phyloP scores from a whole-genome alignment of 2,797 vertebrate genomes.

The Furcifer pardalis region DNA sequence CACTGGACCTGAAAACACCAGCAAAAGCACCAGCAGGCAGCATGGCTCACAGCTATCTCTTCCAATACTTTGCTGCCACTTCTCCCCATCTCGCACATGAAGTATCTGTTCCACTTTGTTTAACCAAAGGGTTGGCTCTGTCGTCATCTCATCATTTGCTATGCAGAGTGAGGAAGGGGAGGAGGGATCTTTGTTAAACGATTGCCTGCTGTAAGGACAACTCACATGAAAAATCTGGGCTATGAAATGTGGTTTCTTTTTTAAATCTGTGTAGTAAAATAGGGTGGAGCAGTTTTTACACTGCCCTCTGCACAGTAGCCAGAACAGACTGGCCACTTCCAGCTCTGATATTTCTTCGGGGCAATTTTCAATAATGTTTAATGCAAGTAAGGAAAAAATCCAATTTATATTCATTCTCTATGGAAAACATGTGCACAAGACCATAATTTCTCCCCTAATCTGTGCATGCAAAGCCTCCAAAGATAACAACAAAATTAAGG shows the following conservation, averaged over 20 bases:
- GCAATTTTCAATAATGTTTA: conserved; percentile 64
- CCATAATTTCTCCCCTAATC: conserved; percentile 57
- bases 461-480: conserved; percentile 53
- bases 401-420: conserved; percentile 53
- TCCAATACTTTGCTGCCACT: background rate
- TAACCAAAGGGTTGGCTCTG: background rate
- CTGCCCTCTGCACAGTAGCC: conserved; percentile 32
- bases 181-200: too few species aligned
- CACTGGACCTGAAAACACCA: background rate
- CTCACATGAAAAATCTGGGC: background rate
- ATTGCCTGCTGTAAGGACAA: background rate
- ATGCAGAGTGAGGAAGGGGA: background rate
- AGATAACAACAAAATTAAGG: too few species aligned
- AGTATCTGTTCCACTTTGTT: background rate
- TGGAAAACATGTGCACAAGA: conserved; percentile 71
- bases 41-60: background rate
- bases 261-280: background rate
- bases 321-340: conserved; percentile 63
- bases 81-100: background rate
- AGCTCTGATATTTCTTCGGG: conserved; percentile 60
- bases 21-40: background rate
- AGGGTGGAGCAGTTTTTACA: conserved; percentile 11
- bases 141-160: background rate
- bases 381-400: conserved; percentile 55
- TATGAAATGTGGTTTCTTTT: background rate